phyloP scores from a whole-genome alignment of 92 coral and sea anemone genomes.

The Montipora capitata region DNA sequence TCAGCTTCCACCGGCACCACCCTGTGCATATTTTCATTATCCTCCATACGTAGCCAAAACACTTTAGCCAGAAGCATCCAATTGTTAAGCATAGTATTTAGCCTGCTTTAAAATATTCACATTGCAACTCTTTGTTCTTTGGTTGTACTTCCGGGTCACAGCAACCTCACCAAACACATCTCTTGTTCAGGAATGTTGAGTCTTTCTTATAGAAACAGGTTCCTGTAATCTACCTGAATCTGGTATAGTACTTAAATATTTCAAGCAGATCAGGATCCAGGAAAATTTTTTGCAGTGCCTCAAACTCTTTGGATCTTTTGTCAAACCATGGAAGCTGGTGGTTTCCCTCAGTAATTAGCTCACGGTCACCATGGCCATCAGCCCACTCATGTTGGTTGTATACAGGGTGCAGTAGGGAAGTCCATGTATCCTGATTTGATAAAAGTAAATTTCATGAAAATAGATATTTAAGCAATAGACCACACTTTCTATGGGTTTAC shows the following conservation, averaged over 20 bases:
- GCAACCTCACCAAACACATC: conserved; percentile 31
- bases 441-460: background rate
- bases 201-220: too few species aligned
- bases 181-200: conserved; percentile 28
- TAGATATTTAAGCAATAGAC: background rate
- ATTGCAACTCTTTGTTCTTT: background rate
- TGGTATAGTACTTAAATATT: conserved; percentile 49
- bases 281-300: conserved; percentile 46
- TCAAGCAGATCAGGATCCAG: conserved; percentile 45
- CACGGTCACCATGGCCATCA: background rate
- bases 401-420: conserved; percentile 45
- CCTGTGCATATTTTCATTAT: conserved; percentile 8
- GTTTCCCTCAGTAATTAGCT: background rate
- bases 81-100: conserved; percentile 27
- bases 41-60: conserved; percentile 29
- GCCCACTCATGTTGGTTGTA: background rate
- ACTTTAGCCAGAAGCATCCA: conserved; percentile 25
- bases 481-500: too few species aligned
- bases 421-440: conserved; percentile 48
- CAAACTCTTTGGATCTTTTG: conserved; percentile 43
- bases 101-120: conserved; percentile 5
- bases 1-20: conserved; percentile 1
- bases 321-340: conserved; percentile 65
- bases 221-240: conserved; percentile 51
- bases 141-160: conserved; percentile 62